Percentiles rank a stretch among this genome's conserved stretches.
Evolutionary conservation across 2,113 vertebrate species (phyloP).

Genomic region (Pollimyrus isidori): DNA sequence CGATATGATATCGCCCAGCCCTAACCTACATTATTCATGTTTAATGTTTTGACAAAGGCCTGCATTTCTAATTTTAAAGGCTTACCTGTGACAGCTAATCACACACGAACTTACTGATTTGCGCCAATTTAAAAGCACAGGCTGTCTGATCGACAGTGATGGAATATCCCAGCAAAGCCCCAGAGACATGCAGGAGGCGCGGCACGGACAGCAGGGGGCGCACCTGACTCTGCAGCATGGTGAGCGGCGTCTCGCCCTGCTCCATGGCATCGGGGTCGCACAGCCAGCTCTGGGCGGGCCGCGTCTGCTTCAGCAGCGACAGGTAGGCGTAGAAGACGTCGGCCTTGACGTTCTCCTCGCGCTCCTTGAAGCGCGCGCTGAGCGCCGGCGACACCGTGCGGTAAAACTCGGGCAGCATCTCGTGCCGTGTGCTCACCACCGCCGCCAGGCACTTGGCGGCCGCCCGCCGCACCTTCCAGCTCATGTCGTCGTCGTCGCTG

Average conservation of each 20-base stretch:
- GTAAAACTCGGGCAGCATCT: constrained; percentile 98
- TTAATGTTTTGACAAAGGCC: neutral
- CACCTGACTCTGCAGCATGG: constrained; percentile 97
- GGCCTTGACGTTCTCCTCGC: constrained; percentile 97
- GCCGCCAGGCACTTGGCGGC: constrained; percentile 94
- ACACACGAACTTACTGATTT: neutral
- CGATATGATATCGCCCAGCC: too few relatives aligned
- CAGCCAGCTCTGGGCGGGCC: constrained; percentile 94
- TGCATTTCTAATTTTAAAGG: neutral
- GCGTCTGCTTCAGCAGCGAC: constrained; percentile 94
- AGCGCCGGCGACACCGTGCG: constrained; percentile 92
- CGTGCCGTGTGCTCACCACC: constrained; percentile 92
- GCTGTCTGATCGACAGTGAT: neutral
- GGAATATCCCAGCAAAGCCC: neutral
- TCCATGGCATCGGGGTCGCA: constrained; percentile 98
- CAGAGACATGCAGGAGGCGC: neutral
- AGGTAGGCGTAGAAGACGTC: constrained; percentile 98
- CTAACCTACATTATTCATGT: neutral
- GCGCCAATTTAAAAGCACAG: neutral
- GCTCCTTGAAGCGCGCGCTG: constrained; percentile 92
- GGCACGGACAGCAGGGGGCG: neutral
- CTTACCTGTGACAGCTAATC: neutral
- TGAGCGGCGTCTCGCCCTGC: constrained; percentile 93
- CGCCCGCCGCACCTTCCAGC: constrained; percentile 95
- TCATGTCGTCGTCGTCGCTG: constrained; percentile 98